Evolutionary conservation across 2,113 vertebrate species (phyloP).

Genomic region (Illadopsis cleaveri): DNA sequence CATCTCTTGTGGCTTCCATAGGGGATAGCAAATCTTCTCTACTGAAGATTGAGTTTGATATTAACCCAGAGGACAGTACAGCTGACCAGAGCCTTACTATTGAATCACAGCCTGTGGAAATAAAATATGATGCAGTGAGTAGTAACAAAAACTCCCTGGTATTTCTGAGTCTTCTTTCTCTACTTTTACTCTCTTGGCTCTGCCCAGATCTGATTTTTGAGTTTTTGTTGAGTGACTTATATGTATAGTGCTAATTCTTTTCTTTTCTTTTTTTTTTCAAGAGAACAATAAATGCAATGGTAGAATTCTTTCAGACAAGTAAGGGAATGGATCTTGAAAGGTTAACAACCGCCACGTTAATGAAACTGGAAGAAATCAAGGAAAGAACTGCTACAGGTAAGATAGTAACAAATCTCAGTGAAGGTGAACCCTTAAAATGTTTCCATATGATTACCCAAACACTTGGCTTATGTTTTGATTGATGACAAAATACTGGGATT

Average conservation of each 20-base stretch:
- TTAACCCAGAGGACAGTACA: slow-evolving; percentile 82
- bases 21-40: slow-evolving; percentile 85
- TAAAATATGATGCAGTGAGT: slow-evolving; percentile 95
- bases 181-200: background rate
- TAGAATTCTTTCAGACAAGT: slow-evolving; percentile 88
- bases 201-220: background rate
- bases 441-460: background rate
- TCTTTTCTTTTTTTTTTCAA: slow-evolving; percentile 33
- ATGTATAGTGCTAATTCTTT: background rate
- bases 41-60: slow-evolving; percentile 85
- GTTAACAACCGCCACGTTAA: slow-evolving; percentile 89
- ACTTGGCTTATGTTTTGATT: background rate
- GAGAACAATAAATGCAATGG: slow-evolving; percentile 89
- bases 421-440: background rate
- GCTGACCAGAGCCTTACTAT: slow-evolving; percentile 87
- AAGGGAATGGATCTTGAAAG: slow-evolving; percentile 90
- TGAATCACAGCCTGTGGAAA: slow-evolving; percentile 92
- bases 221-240: background rate
- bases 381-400: slow-evolving; percentile 91
- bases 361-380: slow-evolving; percentile 96
- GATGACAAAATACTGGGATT: background rate
- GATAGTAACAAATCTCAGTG: background rate
- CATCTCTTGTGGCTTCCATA: slow-evolving; percentile 90
- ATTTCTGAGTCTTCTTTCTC: background rate
- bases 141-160: background rate